A percentile compares a stretch with the other conserved stretches of the same genome.
Evolutionary conservation across 1,140 invertebrate species (phyloP).

Genomic region (Calycopis cecrops): DNA sequence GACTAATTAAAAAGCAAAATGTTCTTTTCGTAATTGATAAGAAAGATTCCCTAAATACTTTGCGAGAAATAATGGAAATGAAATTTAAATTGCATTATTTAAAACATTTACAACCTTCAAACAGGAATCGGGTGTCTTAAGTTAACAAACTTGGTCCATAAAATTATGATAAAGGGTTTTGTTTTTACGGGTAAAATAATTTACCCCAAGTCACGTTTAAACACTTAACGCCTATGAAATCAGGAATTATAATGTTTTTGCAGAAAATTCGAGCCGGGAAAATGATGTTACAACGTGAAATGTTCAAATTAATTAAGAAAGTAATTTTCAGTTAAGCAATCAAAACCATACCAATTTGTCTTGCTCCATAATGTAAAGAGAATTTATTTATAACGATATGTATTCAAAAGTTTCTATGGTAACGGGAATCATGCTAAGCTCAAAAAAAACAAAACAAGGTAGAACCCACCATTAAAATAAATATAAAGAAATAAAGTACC

Average conservation of each 20-base stretch:
- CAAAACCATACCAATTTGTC: constrained; percentile 49
- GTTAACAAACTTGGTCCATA: constrained; percentile 56
- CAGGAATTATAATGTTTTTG: constrained; percentile 36
- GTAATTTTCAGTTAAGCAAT: constrained; percentile 45
- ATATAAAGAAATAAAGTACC: constrained; percentile 71
- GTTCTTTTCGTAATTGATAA: constrained; percentile 25
- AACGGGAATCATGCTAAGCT: constrained; percentile 43
- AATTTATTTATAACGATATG: constrained; percentile 53
- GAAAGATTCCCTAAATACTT: constrained; percentile 45
- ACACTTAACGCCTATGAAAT: constrained; percentile 52
- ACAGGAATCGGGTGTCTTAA: constrained; percentile 58
- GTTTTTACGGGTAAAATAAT: constrained; percentile 63
- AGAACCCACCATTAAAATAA: constrained; percentile 71
- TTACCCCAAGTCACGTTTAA: constrained; percentile 52
- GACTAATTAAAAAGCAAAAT: too few species aligned
- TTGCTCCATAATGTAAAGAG: constrained; percentile 42
- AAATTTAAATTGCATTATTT: constrained; percentile 9
- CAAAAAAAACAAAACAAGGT: constrained; percentile 55
- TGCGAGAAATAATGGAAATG: constrained; percentile 5
- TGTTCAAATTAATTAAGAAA: constrained; percentile 38
- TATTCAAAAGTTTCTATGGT: constrained; percentile 50
- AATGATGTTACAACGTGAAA: constrained; percentile 37
- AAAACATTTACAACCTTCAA: constrained; percentile 33
- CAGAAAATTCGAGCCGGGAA: constrained; percentile 30
- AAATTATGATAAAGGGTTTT: constrained; percentile 69